These are phyloP conservation scores for Dicroscelio sp. DNA, from an alignment of 2,888 invertebrate species.

Conservation along the genomic window DNA sequence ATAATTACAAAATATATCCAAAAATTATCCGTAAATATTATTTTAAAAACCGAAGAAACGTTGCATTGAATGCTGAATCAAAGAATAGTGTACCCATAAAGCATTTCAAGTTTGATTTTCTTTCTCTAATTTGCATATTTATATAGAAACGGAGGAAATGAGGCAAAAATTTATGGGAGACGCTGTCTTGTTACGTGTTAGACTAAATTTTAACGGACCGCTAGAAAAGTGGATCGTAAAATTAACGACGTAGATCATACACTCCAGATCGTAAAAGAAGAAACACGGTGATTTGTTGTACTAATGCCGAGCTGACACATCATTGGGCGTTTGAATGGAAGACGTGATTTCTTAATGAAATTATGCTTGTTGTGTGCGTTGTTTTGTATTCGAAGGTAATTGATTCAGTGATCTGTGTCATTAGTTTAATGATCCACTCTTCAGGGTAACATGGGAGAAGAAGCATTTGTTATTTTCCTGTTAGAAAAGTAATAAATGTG, in stretches of 20 bases:
- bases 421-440: not conserved
- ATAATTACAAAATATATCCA: no score
- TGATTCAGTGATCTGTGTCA: not conserved
- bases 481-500: not conserved
- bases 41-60: no score
- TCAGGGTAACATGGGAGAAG: not conserved
- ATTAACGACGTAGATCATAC: slow-evolving; percentile 48
- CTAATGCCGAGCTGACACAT: slow-evolving; percentile 22
- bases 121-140: slow-evolving; percentile 61
- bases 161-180: slow-evolving; percentile 32
- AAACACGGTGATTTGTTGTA: slow-evolving; percentile 26
- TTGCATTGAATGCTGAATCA: no score
- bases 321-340: slow-evolving; percentile 9
- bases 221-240: slow-evolving; percentile 50
- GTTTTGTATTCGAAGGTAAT: slow-evolving; percentile 21
- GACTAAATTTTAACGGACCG: not conserved
- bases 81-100: no score
- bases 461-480: not conserved
- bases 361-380: not conserved
- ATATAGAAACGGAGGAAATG: slow-evolving; percentile 56
- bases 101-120: no score
- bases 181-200: slow-evolving; percentile 25
- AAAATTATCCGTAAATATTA: no score
- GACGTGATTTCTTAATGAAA: slow-evolving; percentile 15
- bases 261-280: slow-evolving; percentile 17